Base-by-base conservation (phyloP, 35 echinoderm and acorn worm genomes). In the Apostichopus parvimensis region DNA sequence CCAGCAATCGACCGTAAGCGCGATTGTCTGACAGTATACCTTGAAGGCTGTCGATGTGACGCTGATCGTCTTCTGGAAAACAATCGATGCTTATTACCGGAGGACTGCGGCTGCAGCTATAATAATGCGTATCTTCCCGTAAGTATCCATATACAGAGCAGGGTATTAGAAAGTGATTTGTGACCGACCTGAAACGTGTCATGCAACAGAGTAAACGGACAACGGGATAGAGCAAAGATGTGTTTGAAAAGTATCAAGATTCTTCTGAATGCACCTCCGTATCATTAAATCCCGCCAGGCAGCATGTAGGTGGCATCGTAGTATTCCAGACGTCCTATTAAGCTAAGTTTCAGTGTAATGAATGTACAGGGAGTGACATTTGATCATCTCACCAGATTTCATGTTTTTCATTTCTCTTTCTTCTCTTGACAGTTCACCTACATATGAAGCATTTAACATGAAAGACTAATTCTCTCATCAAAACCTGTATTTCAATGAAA, bases 41-140 rank as follows among this genome's bases (percentile, higher is more conserved):
- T 91, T 23, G 89, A 91, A 52, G 89, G 89, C 5, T 91, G 89
- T 59, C 71, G 45, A 8, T 91, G 89, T 79, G 89, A 79, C 55
- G 1, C 89, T 22, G 89, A 53, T 21, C 52, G 75, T 10, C 65
- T 91, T 0, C 13, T 91, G 28, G 75, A 79, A 21, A 79, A 91
- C 56, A 66, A 79, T 54, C 89, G 89, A 25, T 91, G 89, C 24
- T 55, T 91, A 9, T 66, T 26, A 2, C n/a, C 53, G 59, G 55
- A 77, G 17, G 53, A 24, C 59, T 91, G 89, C 24, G 89, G 89
- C 18, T 91, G 89, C 23, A 18, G 11, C 2, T 79, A 56, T 15
- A 59, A 13, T 5, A 78, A 60, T 54, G 6, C 89, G 2, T 91
- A 91, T 59, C 72, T 91, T 8, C 72, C 73, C 17, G 89, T 91